Conservation (phyloP, 2,888 invertebrate species). For the Mythimna lalbum region DNA sequence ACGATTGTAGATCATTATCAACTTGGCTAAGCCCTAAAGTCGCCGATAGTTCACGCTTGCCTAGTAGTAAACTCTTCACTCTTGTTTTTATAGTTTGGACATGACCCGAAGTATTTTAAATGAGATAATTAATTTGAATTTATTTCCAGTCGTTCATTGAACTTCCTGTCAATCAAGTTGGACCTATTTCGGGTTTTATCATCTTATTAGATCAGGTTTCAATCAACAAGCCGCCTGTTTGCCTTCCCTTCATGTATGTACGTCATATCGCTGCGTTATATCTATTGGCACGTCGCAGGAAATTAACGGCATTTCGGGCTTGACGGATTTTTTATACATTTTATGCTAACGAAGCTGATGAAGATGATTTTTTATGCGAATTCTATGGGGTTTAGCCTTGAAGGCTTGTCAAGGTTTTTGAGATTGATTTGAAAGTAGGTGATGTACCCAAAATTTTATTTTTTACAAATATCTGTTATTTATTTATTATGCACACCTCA, state of each 20-base stretch:
- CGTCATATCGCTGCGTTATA: conserved; percentile 15
- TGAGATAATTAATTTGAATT: not conserved
- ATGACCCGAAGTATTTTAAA: not conserved
- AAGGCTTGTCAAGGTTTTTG: not conserved
- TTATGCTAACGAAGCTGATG: not conserved
- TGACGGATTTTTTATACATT: not conserved
- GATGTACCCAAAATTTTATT: too few species aligned
- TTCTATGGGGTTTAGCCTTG: not conserved
- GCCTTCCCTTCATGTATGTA: conserved; percentile 8
- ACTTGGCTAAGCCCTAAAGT: too few species aligned
- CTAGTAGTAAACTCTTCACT: too few species aligned
- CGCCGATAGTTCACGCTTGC: too few species aligned
- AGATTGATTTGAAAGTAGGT: too few species aligned
- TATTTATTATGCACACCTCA: too few species aligned
- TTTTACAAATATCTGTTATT: too few species aligned
- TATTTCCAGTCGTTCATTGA: not conserved
- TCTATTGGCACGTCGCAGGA: conserved; percentile 20
- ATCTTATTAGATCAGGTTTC: conserved; percentile 21
- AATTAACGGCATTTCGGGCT: conserved; percentile 30
- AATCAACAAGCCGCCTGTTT: conserved; percentile 16
- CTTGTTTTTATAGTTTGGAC: too few species aligned
- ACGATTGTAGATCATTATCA: too few species aligned
- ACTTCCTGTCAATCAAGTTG: not conserved
- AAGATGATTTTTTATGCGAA: not conserved
- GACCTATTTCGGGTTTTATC: conserved; percentile 12